Base-by-base conservation (phyloP, 2,888 invertebrate genomes). In the Sturmia bella region DNA sequence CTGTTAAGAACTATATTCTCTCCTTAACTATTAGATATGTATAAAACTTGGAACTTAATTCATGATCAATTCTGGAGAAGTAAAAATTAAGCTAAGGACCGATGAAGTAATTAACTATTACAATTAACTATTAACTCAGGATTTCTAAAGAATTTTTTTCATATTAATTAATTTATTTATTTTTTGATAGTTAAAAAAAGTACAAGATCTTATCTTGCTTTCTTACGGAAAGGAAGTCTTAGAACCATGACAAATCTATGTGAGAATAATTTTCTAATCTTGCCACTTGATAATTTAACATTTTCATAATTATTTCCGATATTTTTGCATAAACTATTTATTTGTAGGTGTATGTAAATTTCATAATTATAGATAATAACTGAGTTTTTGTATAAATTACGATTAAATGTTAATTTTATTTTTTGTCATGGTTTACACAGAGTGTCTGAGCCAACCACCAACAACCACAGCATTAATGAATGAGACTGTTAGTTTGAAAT, bases 351-450 rank as follows among this genome's bases (percentile, higher is more conserved):
- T 32, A 27, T 27, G 27, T 32, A 32, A 75, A 82, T 79, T 79
- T 79, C 54, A 75, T 82, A 82, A 82, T 75, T 82, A 82, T 59
- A 70, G 12, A 66, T 66, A 79, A 82, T 70, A 75, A 79, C 52
- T 82, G 39, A 64, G n/a, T 78, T 78, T 73, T 74, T 59, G 43
- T 48, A n/a, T 21, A 56, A 64, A 17, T 17, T 13, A 37, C 39
- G 24, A 24, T 24, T 24, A 70, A 45, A 37, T 48, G 37, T 59
- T n/a, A n/a, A 24, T 15, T 70, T 52, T 13, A 32, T 45, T 12
- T 41, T 15, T 27, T 57, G 9, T 45, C 12, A 15, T 12, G 59
- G 13, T 9, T n/a, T 7, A 41, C 11, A 13, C 13, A 17, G 45
- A 63, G 12, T 45, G 27, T 17, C 37, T 32, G 32, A 57, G 17